Evolutionary conservation across 2,888 invertebrate species (phyloP), one percentile per base, ranked within the genome.

Genomic region (Philereme vetulata): DNA sequence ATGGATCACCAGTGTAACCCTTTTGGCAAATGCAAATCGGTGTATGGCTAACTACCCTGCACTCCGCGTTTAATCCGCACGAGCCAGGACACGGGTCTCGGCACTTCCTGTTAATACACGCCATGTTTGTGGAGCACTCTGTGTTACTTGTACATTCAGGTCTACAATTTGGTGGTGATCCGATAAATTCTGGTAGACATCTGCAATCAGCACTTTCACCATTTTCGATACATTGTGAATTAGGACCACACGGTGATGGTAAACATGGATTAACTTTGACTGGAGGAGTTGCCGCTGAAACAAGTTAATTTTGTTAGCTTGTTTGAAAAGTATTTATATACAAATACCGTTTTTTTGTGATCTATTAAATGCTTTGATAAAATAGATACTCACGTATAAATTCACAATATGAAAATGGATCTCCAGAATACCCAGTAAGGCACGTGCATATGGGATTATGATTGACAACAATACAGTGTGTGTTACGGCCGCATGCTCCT

Each of bases 321-420:
- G 21, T 21, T 21, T 1, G 21, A 21, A 21, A 21, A 21, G 21
- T 21, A 21, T 21, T 21, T 21, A 21, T 21, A 21, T 21, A 21
- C 21, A 21, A 21, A 21, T 21, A 21, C 21, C 21, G 21, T 21
- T 21, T 21, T 21, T 21, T 21, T 21, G 2, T 21, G 2, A 21
- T 21, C 21, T 21, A 21, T 21, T 21, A 21, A 21, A 21, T 2
- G 21, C 21, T 21, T 38, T 8, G 8, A 38, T 38, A 38, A 36
- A 36, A 6, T 36, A 36, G 21, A 60, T 72, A 86, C 90, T 86
- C 80, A 92, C 92, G 84, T 62, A 86, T 88, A 60, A 85, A 84
- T 74, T 90, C 87, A 74, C 96, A 96, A 66, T 92, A 85, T 47
- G 93, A 92, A 77, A 96, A 96, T 11, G 96, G 96, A 91, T 96